Evolutionary conservation across 1,140 invertebrate genomes (phyloP), one percentile per base, ranked within the genome.

Genomic region (Drosophila novamexicana): DNA sequence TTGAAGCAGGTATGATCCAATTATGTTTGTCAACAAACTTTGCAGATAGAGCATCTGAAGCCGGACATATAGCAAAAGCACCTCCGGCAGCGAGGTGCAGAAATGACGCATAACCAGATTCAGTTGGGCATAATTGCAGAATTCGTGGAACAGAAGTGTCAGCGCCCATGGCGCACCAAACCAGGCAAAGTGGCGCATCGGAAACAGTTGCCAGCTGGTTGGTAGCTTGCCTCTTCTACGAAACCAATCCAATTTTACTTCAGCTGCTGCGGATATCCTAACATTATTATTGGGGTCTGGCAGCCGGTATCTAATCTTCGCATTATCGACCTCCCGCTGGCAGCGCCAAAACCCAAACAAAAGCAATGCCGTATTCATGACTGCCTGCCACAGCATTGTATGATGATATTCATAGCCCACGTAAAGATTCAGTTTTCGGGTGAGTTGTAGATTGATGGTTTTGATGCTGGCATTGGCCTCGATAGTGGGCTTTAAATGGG

Each of bases 101-200:
- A 85, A 84, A 40, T 84, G 81, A 7, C 64, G 61, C 7, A 85
- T 70, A 6, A 84, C 57, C 58, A 85, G 7, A 56, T 84, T 61
- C 0, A 84, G 34, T 1, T 64, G 79, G 2, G 58, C 36, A 7
- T 53, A 77, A 47, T 85, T 81, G 2, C 81, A 40, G 6, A 75
- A 7, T 12, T 53, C 65, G 7, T 67, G 68, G n/a, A 57, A n/a
- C 8, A 81, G 7, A 29, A 67, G 75, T 7, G 74, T 84, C 18
- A 56, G 10, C 6, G 63, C n/a, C 77, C 77, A 85, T 4, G 81
- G 81, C 32, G 64, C 3, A 0, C 63, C 29, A 12, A 73, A 83
- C 10, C 37, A 29, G 2, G 47, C 8, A 16, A 77, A 74, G 0
- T n/a, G 22, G 1, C 50, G 62, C 18, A 49, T 7, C 6, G 81